Conservation (phyloP, 2,113 vertebrate species). For the Helogale parvula region DNA sequence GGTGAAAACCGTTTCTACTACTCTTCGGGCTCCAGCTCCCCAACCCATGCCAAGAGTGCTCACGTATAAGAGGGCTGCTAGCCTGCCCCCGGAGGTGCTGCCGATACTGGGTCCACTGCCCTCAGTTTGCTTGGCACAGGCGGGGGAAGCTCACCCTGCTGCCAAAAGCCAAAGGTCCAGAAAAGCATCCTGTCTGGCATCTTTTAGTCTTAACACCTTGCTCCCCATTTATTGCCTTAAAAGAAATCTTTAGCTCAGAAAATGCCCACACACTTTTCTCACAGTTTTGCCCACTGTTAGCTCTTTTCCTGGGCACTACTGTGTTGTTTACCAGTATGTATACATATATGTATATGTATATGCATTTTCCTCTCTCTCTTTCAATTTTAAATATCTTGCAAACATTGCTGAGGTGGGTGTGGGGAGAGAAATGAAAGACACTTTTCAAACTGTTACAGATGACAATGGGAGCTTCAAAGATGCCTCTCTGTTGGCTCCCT, state of each 20-base stretch:
- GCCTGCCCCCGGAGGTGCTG: conserved; percentile 70
- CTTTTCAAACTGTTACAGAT: conserved; percentile 72
- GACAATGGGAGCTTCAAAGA: conserved; percentile 73
- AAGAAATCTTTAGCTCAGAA: conserved; percentile 75
- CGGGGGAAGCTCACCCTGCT: neutral
- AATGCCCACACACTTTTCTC: neutral
- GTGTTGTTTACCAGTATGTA: conserved; percentile 44
- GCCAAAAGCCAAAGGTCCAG: conserved; percentile 75
- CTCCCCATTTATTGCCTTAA: conserved; percentile 67
- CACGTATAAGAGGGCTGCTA: conserved; percentile 86
- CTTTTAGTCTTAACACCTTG: conserved; percentile 64
- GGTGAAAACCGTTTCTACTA: conserved; percentile 96
- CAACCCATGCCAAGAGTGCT: conserved; percentile 94
- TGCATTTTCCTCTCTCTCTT: conserved; percentile 27
- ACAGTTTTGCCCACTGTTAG: neutral
- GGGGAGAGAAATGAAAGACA: conserved; percentile 73
- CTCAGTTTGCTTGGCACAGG: conserved; percentile 57
- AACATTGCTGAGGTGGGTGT: conserved; percentile 51
- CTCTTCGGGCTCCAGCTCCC: conserved; percentile 90
- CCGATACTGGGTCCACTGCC: conserved; percentile 67
- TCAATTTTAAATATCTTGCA: conserved; percentile 68
- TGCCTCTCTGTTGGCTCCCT: conserved; percentile 46
- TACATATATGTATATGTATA: neutral
- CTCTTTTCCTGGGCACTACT: conserved; percentile 34
- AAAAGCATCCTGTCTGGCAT: conserved; percentile 76